These are phyloP conservation scores for Hycleus phaleratus DNA, from an alignment of 1,140 invertebrate genomes.

Conservation along the genomic window DNA sequence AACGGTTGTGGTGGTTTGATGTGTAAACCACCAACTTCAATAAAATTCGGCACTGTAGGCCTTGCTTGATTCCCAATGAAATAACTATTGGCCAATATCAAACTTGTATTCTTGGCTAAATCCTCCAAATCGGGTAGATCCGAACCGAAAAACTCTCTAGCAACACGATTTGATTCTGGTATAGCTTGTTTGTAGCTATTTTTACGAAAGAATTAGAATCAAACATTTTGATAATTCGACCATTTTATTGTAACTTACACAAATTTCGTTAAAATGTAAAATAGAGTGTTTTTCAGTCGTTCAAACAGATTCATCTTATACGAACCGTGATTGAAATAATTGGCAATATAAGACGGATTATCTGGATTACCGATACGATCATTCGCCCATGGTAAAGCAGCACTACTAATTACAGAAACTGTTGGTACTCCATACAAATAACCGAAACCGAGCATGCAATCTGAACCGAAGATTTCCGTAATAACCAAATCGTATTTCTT, in stretches of 20 bases:
- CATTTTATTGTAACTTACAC: background rate
- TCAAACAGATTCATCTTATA: slow-evolving; percentile 49
- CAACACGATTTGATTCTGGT: slow-evolving; percentile 3
- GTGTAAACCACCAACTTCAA: slow-evolving; percentile 36
- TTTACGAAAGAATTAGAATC: no score
- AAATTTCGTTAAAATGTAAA: background rate
- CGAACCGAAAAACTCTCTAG: slow-evolving; percentile 28
- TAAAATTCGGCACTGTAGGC: slow-evolving; percentile 38
- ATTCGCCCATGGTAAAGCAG: slow-evolving; percentile 45
- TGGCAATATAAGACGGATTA: slow-evolving; percentile 54
- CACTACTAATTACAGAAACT: slow-evolving; percentile 45
- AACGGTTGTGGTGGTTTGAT: slow-evolving; percentile 21
- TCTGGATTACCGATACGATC: slow-evolving; percentile 49
- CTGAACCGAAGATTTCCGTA: slow-evolving; percentile 56
- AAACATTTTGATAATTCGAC: background rate
- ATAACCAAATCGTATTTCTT: slow-evolving; percentile 56
- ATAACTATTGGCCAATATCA: slow-evolving; percentile 37
- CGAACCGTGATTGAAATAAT: slow-evolving; percentile 41
- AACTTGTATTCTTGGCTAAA: slow-evolving; percentile 23
- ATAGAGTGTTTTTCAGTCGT: slow-evolving; percentile 39
- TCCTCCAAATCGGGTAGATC: slow-evolving; percentile 25
- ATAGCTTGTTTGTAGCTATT: background rate
- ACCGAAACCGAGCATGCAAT: slow-evolving; percentile 54
- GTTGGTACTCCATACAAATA: slow-evolving; percentile 47
- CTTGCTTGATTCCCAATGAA: slow-evolving; percentile 33